These are phyloP conservation scores for Nymphalis urticae DNA, from an alignment of 2,888 invertebrate genomes.

Conservation along the genomic window DNA sequence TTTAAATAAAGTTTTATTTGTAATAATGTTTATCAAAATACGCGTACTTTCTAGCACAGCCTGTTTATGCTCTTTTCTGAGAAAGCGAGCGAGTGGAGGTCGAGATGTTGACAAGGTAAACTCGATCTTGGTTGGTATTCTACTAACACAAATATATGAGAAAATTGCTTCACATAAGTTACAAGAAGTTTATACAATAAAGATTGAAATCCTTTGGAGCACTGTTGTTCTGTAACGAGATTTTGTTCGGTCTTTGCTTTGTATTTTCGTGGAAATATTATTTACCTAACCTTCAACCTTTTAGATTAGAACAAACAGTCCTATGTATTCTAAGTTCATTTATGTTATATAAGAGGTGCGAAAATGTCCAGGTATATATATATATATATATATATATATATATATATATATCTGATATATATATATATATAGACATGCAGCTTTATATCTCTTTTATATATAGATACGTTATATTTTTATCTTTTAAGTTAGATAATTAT, in stretches of 20 bases:
- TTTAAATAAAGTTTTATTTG: no score
- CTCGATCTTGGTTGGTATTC: slow-evolving; percentile 45
- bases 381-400: no score
- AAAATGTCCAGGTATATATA: no score
- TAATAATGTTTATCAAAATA: no score
- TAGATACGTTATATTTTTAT: no score
- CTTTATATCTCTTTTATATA: no score
- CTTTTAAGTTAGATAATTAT: no score
- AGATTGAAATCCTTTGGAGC: slow-evolving; percentile 31
- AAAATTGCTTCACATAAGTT: slow-evolving; percentile 38
- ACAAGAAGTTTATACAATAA: slow-evolving; percentile 35
- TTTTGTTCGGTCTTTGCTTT: slow-evolving; percentile 34
- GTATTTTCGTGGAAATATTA: slow-evolving; percentile 22
- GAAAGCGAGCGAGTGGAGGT: slow-evolving; percentile 31
- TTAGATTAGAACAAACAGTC: not conserved
- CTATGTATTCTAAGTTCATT: not conserved
- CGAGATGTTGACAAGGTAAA: slow-evolving; percentile 48
- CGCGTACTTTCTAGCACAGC: no score
- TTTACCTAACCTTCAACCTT: not conserved
- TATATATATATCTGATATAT: no score
- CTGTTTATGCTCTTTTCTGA: not conserved
- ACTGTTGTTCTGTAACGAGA: slow-evolving; percentile 30
- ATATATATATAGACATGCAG: no score
- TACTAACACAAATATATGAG: slow-evolving; percentile 44
- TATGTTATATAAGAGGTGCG: no score